Conservation (phyloP, 2,113 vertebrate species). For the Brachyistius frenatus region DNA sequence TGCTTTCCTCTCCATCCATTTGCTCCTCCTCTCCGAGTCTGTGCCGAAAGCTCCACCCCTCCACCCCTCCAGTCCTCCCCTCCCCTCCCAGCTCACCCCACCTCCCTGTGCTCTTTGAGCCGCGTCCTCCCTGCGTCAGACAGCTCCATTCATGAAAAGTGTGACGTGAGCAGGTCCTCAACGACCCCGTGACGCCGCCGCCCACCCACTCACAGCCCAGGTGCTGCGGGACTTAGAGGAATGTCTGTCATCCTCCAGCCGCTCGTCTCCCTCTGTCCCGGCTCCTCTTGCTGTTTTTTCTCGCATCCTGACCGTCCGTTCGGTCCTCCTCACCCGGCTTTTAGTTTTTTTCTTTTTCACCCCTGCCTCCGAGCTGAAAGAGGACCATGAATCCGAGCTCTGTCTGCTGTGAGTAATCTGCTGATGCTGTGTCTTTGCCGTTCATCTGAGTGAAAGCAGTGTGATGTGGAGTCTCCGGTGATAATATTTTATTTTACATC, state of each 20-base stretch:
- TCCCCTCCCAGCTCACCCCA: neutral
- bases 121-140: constrained; percentile 81
- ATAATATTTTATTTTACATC: constrained; percentile 1
- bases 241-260: constrained; percentile 58
- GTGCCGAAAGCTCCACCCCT: constrained; percentile 43
- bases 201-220: constrained; percentile 77
- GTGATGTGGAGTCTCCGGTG: constrained; percentile 32
- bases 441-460: constrained; percentile 26
- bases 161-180: constrained; percentile 81
- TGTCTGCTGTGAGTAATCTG: constrained; percentile 78
- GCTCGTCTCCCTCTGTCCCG: constrained; percentile 34
- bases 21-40: constrained; percentile 23
- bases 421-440: constrained; percentile 47
- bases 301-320: constrained; percentile 6
- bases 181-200: constrained; percentile 63
- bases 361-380: constrained; percentile 51
- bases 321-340: neutral
- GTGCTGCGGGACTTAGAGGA: constrained; percentile 72
- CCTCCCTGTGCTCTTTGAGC: constrained; percentile 56
- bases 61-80: neutral
- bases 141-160: constrained; percentile 86
- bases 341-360: neutral
- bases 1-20: neutral
- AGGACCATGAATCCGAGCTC: constrained; percentile 72
- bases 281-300: constrained; percentile 27